A percentile compares a stretch with the other conserved stretches of the same genome.
phyloP scores from a whole-genome alignment of 2,888 invertebrate genomes.

The Notodonta dromedarius region DNA sequence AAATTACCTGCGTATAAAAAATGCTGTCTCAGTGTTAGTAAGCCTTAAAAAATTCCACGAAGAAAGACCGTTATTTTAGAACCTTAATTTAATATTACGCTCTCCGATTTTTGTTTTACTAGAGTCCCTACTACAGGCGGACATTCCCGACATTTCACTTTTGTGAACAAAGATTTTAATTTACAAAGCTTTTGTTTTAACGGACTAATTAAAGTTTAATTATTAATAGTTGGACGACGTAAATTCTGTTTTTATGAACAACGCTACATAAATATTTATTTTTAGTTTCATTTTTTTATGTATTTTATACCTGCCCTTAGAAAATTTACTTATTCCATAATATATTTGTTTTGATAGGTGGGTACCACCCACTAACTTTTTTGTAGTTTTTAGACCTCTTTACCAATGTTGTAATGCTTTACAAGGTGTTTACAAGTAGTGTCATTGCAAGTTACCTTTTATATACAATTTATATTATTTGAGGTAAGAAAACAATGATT shows the following conservation, averaged over 20 bases:
- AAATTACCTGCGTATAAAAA: too few relatives aligned
- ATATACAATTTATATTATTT: too few relatives aligned
- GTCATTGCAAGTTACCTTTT: too few relatives aligned
- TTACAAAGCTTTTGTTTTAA: slow-evolving; percentile 21
- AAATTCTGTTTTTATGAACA: background rate
- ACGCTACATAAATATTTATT: background rate
- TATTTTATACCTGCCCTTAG: background rate
- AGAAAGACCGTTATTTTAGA: slow-evolving; percentile 8
- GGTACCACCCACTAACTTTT: too few relatives aligned
- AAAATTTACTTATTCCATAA: too few relatives aligned
- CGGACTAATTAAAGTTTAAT: slow-evolving; percentile 22
- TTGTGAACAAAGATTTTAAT: slow-evolving; percentile 25
- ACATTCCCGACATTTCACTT: slow-evolving; percentile 21
- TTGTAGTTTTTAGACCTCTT: too few relatives aligned
- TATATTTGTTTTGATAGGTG: too few relatives aligned
- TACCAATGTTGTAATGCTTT: too few relatives aligned
- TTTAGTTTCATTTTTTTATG: background rate
- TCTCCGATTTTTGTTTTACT: slow-evolving; percentile 18
- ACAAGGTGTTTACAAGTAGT: too few relatives aligned
- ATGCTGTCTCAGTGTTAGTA: too few relatives aligned
- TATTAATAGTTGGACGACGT: slow-evolving; percentile 19
- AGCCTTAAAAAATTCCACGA: too few relatives aligned
- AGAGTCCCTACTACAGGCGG: slow-evolving; percentile 6
- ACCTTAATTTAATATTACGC: slow-evolving; percentile 23
- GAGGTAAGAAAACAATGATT: too few relatives aligned